Base-by-base conservation (phyloP, 2,113 vertebrate species). In the Mystacornis crossleyi region DNA sequence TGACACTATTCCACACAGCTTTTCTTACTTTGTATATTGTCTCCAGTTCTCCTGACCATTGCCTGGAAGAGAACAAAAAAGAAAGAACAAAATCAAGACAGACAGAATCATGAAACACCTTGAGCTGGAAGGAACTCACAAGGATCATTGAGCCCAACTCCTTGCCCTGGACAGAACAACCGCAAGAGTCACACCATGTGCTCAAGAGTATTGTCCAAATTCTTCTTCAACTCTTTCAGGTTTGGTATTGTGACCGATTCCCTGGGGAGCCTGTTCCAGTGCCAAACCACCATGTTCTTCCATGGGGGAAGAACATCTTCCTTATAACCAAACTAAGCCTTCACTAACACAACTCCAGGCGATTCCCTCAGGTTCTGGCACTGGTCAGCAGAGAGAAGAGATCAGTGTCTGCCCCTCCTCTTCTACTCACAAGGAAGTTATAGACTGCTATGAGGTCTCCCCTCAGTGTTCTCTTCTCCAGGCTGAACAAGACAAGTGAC, bases 371-470 rank as follows among this genome's bases (percentile, higher is more conserved):
- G 12, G 15, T 14, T 9, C 38, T 60, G 19, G 25, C 53, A 60
- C 16, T 34, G 53, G 26, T n/a, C 19, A 45, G 5, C 28, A 47
- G 1, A 61, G 10, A 55, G 57, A 61, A n/a, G n/a, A 24, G 10
- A 60, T 16, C 38, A 81, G 13, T 31, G 11, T 10, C 25, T 67
- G 2, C 4, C 16, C 28, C 8, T 67, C 29, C 28, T 72, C 29
- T 36, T 20, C 34, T 29, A 36, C 16, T 53, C 15, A 36, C 1
- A 0, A 74, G 16, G 24, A 67, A 47, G 24, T 7, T 74, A 53
- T 36, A 43, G 29, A 11, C 12, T 24, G 12, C 1, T 0, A 17
- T 38, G 45, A 45, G 18, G 1, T 67, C 19, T 53, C 9, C 4
- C 28, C 23, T 81, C 60, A 53, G 12, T 18, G 26, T 58, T 36